phyloP scores from a whole-genome alignment of 64 coral and sea anemone genomes.

The Stylophora pistillata region DNA sequence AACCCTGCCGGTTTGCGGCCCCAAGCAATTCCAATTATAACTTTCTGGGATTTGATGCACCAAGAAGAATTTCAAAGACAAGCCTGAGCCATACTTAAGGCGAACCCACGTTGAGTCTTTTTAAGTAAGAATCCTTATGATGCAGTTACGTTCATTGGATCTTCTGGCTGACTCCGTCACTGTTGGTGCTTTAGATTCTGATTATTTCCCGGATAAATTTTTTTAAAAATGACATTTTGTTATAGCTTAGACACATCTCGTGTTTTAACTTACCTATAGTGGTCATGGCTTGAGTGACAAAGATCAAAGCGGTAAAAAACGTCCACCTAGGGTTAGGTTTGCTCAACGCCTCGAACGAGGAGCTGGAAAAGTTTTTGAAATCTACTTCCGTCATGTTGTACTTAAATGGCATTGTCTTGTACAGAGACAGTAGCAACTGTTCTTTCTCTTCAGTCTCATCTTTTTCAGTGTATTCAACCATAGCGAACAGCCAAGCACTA shows the following conservation, averaged over 20 bases:
- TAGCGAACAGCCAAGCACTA: slow-evolving; percentile 43
- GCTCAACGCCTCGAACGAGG: slow-evolving; percentile 21
- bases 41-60: too few species aligned
- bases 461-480: slow-evolving; percentile 42
- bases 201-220: too few species aligned
- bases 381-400: slow-evolving; percentile 66
- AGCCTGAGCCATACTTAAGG: too few species aligned
- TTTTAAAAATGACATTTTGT: too few species aligned
- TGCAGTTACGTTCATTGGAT: too few species aligned
- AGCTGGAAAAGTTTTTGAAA: slow-evolving; percentile 36
- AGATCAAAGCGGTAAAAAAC: neutral
- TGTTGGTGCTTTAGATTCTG: too few species aligned
- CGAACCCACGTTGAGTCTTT: too few species aligned
- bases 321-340: slow-evolving; percentile 3
- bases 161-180: too few species aligned
- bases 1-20: neutral
- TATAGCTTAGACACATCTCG: neutral
- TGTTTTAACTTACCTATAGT: slow-evolving; percentile 44
- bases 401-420: slow-evolving; percentile 44
- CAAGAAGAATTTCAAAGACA: too few species aligned
- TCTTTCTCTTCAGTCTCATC: slow-evolving; percentile 13
- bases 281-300: slow-evolving; percentile 43
- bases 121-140: too few species aligned
- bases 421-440: slow-evolving; percentile 30
- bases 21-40: neutral